Evolutionary conservation across 1,140 invertebrate genomes (phyloP).

Genomic region (Eufriesea mexicana): DNA sequence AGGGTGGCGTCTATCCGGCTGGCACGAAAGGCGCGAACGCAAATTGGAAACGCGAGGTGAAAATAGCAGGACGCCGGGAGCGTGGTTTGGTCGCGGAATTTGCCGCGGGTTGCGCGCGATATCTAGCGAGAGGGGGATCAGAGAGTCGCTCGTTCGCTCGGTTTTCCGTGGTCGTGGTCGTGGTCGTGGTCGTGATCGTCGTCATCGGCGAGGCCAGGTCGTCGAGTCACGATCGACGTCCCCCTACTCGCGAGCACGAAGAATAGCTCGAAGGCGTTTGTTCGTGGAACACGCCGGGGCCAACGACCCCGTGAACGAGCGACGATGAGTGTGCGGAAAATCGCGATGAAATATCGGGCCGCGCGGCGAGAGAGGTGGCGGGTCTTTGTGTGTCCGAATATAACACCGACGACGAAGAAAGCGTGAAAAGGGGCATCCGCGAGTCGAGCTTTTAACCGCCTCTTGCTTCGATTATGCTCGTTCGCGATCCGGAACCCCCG

Average conservation of each 20-base stretch:
- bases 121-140: not conserved
- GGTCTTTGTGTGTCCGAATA: slow-evolving; percentile 34
- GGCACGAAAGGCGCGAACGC: slow-evolving; percentile 53
- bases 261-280: slow-evolving; percentile 52
- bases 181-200: no score
- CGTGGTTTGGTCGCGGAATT: not conserved
- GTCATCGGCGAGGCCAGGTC: slow-evolving; percentile 23
- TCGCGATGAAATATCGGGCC: slow-evolving; percentile 49
- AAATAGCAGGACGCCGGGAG: slow-evolving; percentile 36
- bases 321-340: slow-evolving; percentile 56
- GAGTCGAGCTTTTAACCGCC: not conserved
- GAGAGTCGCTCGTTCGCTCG: slow-evolving; percentile 61
- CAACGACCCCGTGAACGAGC: slow-evolving; percentile 40
- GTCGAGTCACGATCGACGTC: slow-evolving; percentile 58
- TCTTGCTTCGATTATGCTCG: slow-evolving; percentile 6
- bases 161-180: slow-evolving; percentile 29
- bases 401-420: not conserved
- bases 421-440: slow-evolving; percentile 24
- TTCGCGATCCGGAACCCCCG: not conserved
- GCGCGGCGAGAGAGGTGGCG: slow-evolving; percentile 9
- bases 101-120: slow-evolving; percentile 2
- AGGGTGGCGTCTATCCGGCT: slow-evolving; percentile 57
- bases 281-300: slow-evolving; percentile 40
- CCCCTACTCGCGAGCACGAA: slow-evolving; percentile 11
- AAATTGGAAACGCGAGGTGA: slow-evolving; percentile 70